Base-by-base conservation (phyloP, 2,113 vertebrate species). In the Phycodurus eques region DNA sequence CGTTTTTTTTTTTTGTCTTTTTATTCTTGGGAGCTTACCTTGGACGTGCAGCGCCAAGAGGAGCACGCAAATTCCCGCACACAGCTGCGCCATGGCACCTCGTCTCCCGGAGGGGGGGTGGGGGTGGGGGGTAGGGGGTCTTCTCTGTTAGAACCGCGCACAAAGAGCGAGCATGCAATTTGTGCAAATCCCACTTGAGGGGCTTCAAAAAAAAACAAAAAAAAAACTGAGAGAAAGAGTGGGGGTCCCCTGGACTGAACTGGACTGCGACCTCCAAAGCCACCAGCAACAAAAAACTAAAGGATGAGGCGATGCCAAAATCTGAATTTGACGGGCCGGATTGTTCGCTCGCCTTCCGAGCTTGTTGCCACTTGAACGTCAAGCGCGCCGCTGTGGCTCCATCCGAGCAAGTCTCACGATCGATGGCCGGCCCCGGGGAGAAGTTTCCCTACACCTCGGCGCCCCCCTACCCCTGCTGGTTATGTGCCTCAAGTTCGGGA, bases 41-140 rank as follows among this genome's bases (percentile, higher is more conserved):
- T 87, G 91, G 72, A 87, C 77, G 81, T 87, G 87, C 70, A 91
- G 76, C 71, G 88, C 81, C 76, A 91, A 14, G 71, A 93, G 81
- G 61, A 93, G 87, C 71, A 89, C 89, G 91, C 89, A 92, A 54
- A 89, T 83, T 79, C 85, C 87, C 84, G 76, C 79, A 73, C 75
- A 85, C 84, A 89, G 77, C 43, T 47, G 64, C 84, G 89, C 88
- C 93, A 93, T 93, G 87, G 85, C 83, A 64, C 85, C 87, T 85
- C 88, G 85, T 88, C 85, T 86, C 87, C 89, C 46, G 65, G 44
- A 6, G 35, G 35, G 35, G 35, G 2, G 35, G 0, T 1, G 35
- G 35, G 35, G 35, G 3, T 39, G 35, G 35, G 35, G 35, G 27
- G 27, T 27, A 27, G 44, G 63, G 67, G 13, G 87, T 80, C 72